Evolutionary conservation across 2,888 invertebrate genomes (phyloP).

Genomic region (Ectropis crepuscularia): DNA sequence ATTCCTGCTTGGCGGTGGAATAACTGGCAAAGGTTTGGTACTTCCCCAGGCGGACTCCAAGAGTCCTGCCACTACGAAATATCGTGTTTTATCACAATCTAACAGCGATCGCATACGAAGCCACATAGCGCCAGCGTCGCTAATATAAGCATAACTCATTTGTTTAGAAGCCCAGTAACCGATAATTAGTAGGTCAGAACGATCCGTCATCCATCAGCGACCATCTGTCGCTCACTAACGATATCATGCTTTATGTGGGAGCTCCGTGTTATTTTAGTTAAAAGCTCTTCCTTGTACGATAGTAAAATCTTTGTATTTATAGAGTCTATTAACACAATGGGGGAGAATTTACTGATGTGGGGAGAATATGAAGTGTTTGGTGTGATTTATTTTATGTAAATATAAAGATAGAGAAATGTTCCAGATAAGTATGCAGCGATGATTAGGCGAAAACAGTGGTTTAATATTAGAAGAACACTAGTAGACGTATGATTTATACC

Average conservation of each 20-base stretch:
- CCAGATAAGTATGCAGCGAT: neutral
- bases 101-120: neutral
- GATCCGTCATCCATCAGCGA: slow-evolving; percentile 52
- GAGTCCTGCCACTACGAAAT: too few relatives aligned
- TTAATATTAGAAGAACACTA: too few relatives aligned
- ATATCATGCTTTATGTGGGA: slow-evolving; percentile 42
- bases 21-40: too few relatives aligned
- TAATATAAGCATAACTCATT: slow-evolving; percentile 24
- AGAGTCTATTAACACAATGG: slow-evolving; percentile 38
- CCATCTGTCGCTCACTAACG: slow-evolving; percentile 53
- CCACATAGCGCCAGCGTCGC: neutral
- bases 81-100: neutral
- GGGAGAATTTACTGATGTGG: slow-evolving; percentile 31
- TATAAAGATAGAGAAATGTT: slow-evolving; percentile 3
- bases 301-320: slow-evolving; percentile 44
- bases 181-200: slow-evolving; percentile 61
- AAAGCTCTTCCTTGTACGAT: slow-evolving; percentile 53
- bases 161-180: slow-evolving; percentile 41
- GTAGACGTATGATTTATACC: too few relatives aligned
- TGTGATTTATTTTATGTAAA: slow-evolving; percentile 21
- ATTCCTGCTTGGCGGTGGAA: too few relatives aligned
- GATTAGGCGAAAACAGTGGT: too few relatives aligned
- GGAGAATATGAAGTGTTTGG: slow-evolving; percentile 24
- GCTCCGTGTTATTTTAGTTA: slow-evolving; percentile 54
- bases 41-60: too few relatives aligned